Base-by-base conservation (phyloP, 1,140 invertebrate species). In the Drosophila trapezifrons region DNA sequence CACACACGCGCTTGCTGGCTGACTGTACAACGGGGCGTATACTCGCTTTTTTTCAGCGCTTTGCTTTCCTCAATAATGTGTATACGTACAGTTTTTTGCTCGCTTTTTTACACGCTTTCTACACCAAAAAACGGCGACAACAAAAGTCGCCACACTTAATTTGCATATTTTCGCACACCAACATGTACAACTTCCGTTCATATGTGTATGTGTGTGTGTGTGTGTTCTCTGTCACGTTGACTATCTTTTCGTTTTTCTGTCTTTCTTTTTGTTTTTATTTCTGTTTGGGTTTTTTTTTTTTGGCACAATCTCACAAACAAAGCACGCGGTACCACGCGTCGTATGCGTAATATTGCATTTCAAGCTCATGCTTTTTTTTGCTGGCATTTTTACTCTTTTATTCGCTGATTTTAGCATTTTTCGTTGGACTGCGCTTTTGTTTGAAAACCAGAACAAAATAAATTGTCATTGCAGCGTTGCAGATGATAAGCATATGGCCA, bases 281-380 rank as follows among this genome's bases (percentile, higher is more conserved):
- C 29, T 32, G 25, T 20, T 77, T 73, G 52, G 45, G 43, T 37
- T 55, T 63, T 77, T 80, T 77, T 60, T 75, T 67, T 63, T 52
- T 18, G 63, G 42, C 56, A 71, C 64, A 76, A 63, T 59, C 60
- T 70, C 47, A 55, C 64, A 66, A 63, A 65, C 58, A 63, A 72
- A 65, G 47, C 43, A 78, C 56, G 46, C 43, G 62, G 77, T 78
- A 84, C 62, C 62, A 89, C 85, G 66, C 66, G 57, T 78, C 84
- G 84, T 89, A 83, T 89, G 84, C 80, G 84, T 89, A 89, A 83
- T 89, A 84, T 89, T 80, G 83, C 78, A 86, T 78, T 76, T 77
- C 70, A 70, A 66, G 72, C 62, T 49, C 74, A 60, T 74, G 40
- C 76, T 66, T 46, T 46, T 59, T 57, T 52, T 22, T 55, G 20